Evolutionary conservation across 2,113 vertebrate species (phyloP).

Genomic region (Saiga tatarica): DNA sequence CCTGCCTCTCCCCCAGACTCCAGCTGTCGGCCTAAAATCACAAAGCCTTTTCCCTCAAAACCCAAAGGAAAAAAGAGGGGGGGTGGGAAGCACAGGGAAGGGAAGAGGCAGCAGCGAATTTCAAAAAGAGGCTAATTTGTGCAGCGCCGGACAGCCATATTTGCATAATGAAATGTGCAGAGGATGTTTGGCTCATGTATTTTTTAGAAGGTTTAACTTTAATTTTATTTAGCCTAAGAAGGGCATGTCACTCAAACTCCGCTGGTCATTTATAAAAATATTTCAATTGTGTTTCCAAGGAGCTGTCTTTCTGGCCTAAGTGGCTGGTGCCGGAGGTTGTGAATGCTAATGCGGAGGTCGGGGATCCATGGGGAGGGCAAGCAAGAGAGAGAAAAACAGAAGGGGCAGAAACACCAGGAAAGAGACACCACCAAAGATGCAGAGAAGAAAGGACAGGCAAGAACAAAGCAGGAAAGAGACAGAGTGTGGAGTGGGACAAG

Average conservation of each 20-base stretch:
- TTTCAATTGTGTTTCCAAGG: constrained; percentile 78
- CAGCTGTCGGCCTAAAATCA: constrained; percentile 65
- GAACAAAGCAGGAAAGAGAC: not conserved
- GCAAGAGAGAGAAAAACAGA: not conserved
- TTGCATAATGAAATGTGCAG: constrained; percentile 80
- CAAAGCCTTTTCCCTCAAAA: constrained; percentile 63
- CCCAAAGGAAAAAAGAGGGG: not conserved
- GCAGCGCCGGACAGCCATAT: constrained; percentile 59
- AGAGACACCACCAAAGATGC: not conserved
- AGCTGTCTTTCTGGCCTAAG: constrained; percentile 81
- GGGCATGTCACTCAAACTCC: constrained; percentile 82
- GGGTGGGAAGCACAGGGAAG: not conserved
- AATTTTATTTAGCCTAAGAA: constrained; percentile 83
- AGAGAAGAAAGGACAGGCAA: not conserved
- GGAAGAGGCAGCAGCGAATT: constrained; percentile 42
- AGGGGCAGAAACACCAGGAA: not conserved
- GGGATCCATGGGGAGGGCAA: constrained; percentile 37
- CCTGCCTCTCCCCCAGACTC: not conserved
- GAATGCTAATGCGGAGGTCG: constrained; percentile 78
- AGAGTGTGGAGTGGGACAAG: not conserved
- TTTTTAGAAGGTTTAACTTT: constrained; percentile 83
- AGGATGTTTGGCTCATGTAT: constrained; percentile 81
- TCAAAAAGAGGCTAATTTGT: constrained; percentile 76
- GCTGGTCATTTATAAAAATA: constrained; percentile 80
- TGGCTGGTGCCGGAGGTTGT: constrained; percentile 69